Evolutionary conservation across 2,888 invertebrate genomes (phyloP).

Genomic region (Hololepta plana): DNA sequence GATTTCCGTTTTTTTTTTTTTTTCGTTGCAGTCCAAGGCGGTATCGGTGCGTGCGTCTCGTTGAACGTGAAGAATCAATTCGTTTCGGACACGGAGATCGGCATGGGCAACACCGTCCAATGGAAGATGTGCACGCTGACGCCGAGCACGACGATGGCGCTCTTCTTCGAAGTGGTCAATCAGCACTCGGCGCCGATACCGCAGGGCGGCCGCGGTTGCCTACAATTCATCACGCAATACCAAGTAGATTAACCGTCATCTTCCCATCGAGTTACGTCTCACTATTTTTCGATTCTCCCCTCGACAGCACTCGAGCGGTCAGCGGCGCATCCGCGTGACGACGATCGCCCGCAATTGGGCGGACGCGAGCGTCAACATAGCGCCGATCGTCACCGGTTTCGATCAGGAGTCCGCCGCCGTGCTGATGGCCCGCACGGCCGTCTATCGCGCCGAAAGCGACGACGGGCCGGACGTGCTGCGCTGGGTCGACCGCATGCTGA

Average conservation of each 20-base stretch:
- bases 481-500: constrained; percentile 97
- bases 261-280: not conserved
- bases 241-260: constrained; percentile 24
- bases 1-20: constrained; percentile 3
- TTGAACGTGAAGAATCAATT: constrained; percentile 78
- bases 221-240: constrained; percentile 97
- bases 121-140: constrained; percentile 96
- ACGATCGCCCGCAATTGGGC: constrained; percentile 98
- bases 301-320: constrained; percentile 81
- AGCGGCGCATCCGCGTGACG: constrained; percentile 86
- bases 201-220: constrained; percentile 89
- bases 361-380: constrained; percentile 75
- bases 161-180: constrained; percentile 94
- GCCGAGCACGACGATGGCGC: constrained; percentile 79
- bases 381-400: constrained; percentile 86
- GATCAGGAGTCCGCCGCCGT: constrained; percentile 98
- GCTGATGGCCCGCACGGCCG: constrained; percentile 90
- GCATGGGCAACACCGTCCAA: constrained; percentile 91
- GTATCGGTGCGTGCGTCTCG: constrained; percentile 93
- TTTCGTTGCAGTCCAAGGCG: constrained; percentile 54
- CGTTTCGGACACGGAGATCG: constrained; percentile 94
- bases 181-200: constrained; percentile 90
- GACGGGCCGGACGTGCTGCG: constrained; percentile 94
- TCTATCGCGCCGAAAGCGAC: constrained; percentile 86
- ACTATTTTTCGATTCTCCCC: constrained; percentile 6